Base-by-base conservation (phyloP, 2,888 invertebrate species). In the Agonopterix arenella region DNA sequence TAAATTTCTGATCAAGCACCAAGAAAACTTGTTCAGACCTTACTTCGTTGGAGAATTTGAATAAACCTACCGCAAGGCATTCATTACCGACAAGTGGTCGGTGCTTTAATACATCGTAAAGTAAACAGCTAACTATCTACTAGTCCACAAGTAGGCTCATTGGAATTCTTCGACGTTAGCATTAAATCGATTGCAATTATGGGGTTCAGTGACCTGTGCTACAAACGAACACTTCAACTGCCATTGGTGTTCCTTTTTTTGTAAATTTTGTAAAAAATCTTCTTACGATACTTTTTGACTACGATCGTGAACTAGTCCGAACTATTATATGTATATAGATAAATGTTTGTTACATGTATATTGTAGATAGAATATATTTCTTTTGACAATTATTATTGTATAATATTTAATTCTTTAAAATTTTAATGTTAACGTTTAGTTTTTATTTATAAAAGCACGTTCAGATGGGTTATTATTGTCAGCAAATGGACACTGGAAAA, bases 281-380 rank as follows among this genome's bases (percentile, higher is more conserved):
- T 64, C 61, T 67, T 68, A 66, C 66, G 57, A 62, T 68, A 64
- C 70, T 75, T 80, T 84, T 84, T 71, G 81, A 84, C 79, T 81
- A 81, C 71, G 68, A 84, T 79, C 70, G 77, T 76, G 76, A 84
- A 86, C 89, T 89, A 89, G 89, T 89, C 89, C 84, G 80, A 82
- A 83, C 75, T 82, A 78, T 71, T 84, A 82, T 83, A 77, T 89
- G 88, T 89, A 88, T 71, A 89, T 86, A 89, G 83, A 84, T 86
- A 85, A 82, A 85, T 85, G 84, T 89, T 89, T 86, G 88, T 89
- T 88, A 89, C 81, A 73, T 89, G 88, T 89, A 89, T 85, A 89
- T 88, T 89, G 82, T 89, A 88, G 88, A 89, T 89, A 88, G 88
- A 84, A 75, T 76, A 82, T 84, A 82, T 85, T 86, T 83, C 84